Conservation (phyloP, 2,113 vertebrate species). For the Leucopsar rothschildi region DNA sequence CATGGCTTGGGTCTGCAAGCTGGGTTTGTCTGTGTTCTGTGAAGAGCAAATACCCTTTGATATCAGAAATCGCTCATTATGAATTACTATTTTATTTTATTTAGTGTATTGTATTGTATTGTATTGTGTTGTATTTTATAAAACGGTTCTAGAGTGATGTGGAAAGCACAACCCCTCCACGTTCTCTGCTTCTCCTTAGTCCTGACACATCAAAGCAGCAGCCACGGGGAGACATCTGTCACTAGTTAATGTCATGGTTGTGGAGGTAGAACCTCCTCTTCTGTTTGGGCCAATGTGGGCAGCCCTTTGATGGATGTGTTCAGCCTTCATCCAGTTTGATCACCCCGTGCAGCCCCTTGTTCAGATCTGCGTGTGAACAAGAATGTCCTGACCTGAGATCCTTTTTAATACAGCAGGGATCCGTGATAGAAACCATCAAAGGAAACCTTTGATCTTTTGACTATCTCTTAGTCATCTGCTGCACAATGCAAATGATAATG, state of each 20-base stretch:
- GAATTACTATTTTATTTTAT: background rate
- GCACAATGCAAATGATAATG: slow-evolving; percentile 64
- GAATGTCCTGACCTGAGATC: slow-evolving; percentile 66
- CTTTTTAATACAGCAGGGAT: slow-evolving; percentile 69
- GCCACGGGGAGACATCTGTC: slow-evolving; percentile 57
- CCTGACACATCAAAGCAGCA: slow-evolving; percentile 55
- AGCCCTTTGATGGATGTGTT: slow-evolving; percentile 62
- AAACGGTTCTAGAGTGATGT: background rate
- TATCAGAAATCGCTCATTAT: rapidly evolving
- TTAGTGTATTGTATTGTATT: background rate
- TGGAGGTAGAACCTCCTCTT: slow-evolving; percentile 60
- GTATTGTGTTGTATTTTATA: background rate
- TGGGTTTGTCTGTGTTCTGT: background rate
- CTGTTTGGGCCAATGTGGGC: slow-evolving; percentile 43
- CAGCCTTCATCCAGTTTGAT: slow-evolving; percentile 66
- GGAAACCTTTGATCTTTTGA: slow-evolving; percentile 71
- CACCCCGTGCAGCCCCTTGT: slow-evolving; percentile 61
- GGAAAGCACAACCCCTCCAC: background rate
- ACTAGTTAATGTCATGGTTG: slow-evolving; percentile 51
- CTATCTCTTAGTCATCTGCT: slow-evolving; percentile 61
- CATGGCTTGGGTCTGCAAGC: background rate
- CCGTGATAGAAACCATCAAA: slow-evolving; percentile 68
- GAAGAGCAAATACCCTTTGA: background rate
- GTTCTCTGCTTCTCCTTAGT: slow-evolving; percentile 18
- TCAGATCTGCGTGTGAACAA: slow-evolving; percentile 66